phyloP scores from a whole-genome alignment of 2,888 invertebrate species.

The Melinaea marsaeus region DNA sequence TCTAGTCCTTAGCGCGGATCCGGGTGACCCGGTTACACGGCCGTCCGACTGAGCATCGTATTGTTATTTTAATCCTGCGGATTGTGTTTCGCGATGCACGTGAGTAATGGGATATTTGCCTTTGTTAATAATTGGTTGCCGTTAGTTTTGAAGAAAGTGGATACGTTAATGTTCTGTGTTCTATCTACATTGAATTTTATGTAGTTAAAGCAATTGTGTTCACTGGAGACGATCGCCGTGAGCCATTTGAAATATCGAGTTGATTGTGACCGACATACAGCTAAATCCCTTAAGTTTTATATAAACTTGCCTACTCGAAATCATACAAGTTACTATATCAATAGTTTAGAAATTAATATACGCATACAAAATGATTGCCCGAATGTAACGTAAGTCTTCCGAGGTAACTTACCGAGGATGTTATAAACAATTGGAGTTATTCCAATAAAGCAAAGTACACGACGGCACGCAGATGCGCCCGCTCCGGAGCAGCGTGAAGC shows the following conservation, averaged over 20 bases:
- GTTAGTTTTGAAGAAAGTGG: slow-evolving; percentile 15
- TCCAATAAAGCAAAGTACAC: slow-evolving; percentile 19
- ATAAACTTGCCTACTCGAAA: no score
- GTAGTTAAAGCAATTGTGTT: no score
- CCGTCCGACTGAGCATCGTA: slow-evolving; percentile 50
- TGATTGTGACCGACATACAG: no score
- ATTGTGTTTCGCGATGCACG: slow-evolving; percentile 24
- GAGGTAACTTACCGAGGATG: neutral
- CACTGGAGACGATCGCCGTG: no score
- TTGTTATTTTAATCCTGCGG: slow-evolving; percentile 35
- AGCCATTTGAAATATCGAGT: no score
- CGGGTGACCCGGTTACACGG: slow-evolving; percentile 38
- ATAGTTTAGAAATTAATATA: no score
- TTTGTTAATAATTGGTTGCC: neutral
- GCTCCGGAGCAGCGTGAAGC: slow-evolving; percentile 19
- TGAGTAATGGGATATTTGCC: slow-evolving; percentile 2
- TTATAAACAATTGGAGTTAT: slow-evolving; percentile 6
- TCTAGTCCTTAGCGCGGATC: slow-evolving; percentile 32
- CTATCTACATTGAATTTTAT: neutral
- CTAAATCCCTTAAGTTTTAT: no score
- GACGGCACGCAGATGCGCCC: slow-evolving; percentile 18
- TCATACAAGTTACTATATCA: no score
- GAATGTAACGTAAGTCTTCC: no score
- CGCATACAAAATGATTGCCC: no score
- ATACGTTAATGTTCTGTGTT: neutral